Evolutionary conservation across 2,888 invertebrate species (phyloP), one percentile per base, ranked within the genome.

Genomic region (Brachyopa scutellaris): DNA sequence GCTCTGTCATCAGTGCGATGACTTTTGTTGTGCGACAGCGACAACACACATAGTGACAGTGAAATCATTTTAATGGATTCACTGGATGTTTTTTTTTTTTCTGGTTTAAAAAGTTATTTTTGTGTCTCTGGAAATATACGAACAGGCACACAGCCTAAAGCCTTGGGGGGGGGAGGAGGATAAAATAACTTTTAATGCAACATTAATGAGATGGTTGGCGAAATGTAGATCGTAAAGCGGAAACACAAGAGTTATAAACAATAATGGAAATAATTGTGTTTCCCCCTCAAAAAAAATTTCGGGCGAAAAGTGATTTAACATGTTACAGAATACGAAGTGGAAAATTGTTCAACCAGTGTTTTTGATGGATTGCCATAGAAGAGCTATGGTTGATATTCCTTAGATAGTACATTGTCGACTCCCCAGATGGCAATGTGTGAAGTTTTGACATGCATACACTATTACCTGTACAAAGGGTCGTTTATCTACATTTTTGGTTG

Each of bases 61-160:
- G 31, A 31, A 42, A 36, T 13, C 31, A 42, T 72, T 61, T 72
- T 62, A 62, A 72, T 72, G 61, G 72, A 72, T 72, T 72, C 61
- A 23, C 33, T 11, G 59, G n/a, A n/a, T 51, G 61, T 23, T 59
- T 49, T 49, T n/a, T 26, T 8, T 40, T 26, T 36, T n/a, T 15
- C 7, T 15, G 29, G 17, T 8, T 45, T 36, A 40, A 29, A 8
- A 21, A 9, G 33, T 17, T 40, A 19, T 45, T 19, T 31, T 9
- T 51, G 11, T 8, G 49, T 4, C n/a, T 23, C 4, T 26, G 3
- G 26, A 6, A 3, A 26, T 6, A 2, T 45, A 21, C 13, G 13
- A 33, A 40, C 8, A 1, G 42, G 29, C 11, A 21, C n/a, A n/a
- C n/a, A n/a, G n/a, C 51, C 36, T 19, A 15, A n/a, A 21, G 36